Percentiles rank a stretch among this genome's conserved stretches.
Evolutionary conservation across 2,888 invertebrate genomes (phyloP).

Genomic region (Psylliodes chrysocephalus): DNA sequence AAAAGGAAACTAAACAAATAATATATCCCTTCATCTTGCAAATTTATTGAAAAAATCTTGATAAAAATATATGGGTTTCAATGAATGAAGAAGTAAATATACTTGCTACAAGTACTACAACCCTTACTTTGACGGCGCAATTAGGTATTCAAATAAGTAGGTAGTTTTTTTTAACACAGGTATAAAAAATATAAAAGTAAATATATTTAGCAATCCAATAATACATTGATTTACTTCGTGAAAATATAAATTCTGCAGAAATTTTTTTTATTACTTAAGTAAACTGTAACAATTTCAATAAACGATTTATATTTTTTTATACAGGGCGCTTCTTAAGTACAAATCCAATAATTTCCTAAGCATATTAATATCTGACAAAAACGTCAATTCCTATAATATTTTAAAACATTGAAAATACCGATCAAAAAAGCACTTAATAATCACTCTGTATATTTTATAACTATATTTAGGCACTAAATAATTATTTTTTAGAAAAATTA

Average conservation of each 20-base stretch:
- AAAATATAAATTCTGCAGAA: background rate
- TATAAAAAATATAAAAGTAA: background rate
- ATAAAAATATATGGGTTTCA: conserved; percentile 18
- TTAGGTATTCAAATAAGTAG: background rate
- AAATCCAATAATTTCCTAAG: background rate
- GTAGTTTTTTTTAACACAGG: background rate
- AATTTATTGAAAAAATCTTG: conserved; percentile 25
- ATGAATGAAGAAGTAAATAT: background rate
- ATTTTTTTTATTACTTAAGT: background rate
- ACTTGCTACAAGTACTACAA: background rate
- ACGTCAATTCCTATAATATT: background rate
- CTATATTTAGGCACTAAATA: conserved; percentile 42
- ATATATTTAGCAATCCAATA: background rate
- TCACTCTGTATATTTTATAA: conserved; percentile 1
- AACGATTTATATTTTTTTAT: background rate
- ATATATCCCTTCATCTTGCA: conserved; percentile 5
- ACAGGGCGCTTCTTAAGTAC: background rate
- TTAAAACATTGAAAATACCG: background rate
- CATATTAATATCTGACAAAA: background rate
- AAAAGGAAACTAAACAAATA: background rate
- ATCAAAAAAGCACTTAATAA: background rate
- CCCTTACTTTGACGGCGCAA: background rate
- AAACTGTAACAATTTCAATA: background rate
- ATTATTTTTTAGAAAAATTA: conserved; percentile 41
- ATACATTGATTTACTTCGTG: background rate